These are phyloP conservation scores for Corythucha ciliata DNA, from an alignment of 2,888 invertebrate species.

Conservation along the genomic window DNA sequence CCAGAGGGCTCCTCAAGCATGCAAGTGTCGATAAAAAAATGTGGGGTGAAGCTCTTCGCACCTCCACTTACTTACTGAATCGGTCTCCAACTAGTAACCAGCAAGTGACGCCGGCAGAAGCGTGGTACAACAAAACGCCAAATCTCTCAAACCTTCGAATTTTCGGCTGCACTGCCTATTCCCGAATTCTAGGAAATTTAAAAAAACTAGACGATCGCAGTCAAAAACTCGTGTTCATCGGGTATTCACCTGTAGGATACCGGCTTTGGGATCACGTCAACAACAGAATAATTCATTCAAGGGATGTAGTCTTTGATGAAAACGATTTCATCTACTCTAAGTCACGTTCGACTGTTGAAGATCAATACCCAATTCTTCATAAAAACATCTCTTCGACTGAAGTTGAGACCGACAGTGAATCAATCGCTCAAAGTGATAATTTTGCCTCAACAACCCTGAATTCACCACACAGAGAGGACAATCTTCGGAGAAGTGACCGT, in stretches of 20 bases:
- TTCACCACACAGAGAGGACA: too few species aligned
- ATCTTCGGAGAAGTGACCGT: too few species aligned
- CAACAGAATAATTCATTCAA: conserved; percentile 9
- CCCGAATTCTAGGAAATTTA: neutral
- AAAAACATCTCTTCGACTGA: too few species aligned
- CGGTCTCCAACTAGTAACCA: conserved; percentile 3
- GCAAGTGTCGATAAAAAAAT: neutral
- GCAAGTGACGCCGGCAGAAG: conserved; percentile 10
- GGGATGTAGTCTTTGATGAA: too few species aligned
- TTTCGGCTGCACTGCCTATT: conserved; percentile 5
- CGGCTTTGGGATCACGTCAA: conserved; percentile 13
- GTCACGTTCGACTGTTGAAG: too few species aligned
- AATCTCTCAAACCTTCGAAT: conserved; percentile 4
- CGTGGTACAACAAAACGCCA: conserved; percentile 11
- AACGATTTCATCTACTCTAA: too few species aligned
- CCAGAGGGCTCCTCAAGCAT: neutral
- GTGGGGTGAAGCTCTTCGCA: neutral
- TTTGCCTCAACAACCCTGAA: too few species aligned
- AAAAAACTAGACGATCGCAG: conserved; percentile 2
- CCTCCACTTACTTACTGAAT: too few species aligned
- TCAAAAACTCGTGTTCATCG: conserved; percentile 8
- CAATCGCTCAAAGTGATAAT: too few species aligned
- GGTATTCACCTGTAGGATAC: conserved; percentile 10
- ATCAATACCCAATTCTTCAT: too few species aligned
- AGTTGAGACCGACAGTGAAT: too few species aligned